Evolutionary conservation across 1,140 invertebrate genomes (phyloP).

Genomic region (Drosophila pachea): DNA sequence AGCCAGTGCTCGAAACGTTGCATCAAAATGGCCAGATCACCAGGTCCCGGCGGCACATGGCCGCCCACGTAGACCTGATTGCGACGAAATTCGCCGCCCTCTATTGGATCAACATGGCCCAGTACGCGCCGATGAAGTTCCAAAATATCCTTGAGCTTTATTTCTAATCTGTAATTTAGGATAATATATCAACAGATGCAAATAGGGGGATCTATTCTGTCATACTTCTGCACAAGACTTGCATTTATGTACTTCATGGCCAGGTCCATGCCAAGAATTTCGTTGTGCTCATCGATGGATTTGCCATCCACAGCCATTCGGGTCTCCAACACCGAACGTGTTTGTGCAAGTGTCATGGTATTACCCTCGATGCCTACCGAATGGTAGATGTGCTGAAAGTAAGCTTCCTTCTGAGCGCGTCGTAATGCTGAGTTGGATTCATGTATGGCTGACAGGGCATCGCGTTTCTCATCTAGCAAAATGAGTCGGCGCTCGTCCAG

Average conservation of each 20-base stretch:
- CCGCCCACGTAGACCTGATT: slow-evolving; percentile 95
- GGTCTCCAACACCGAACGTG: slow-evolving; percentile 95
- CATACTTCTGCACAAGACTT: slow-evolving; percentile 87
- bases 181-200: not conserved
- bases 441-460: slow-evolving; percentile 89
- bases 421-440: slow-evolving; percentile 88
- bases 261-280: slow-evolving; percentile 95
- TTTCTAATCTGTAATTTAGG: slow-evolving; percentile 81
- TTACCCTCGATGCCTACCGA: slow-evolving; percentile 99
- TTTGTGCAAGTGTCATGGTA: slow-evolving; percentile 96
- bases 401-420: slow-evolving; percentile 94
- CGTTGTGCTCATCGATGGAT: slow-evolving; percentile 97
- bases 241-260: slow-evolving; percentile 97
- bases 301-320: slow-evolving; percentile 95
- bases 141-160: slow-evolving; percentile 91
- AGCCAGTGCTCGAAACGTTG: slow-evolving; percentile 93
- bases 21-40: slow-evolving; percentile 90
- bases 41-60: slow-evolving; percentile 91
- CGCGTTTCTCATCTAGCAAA: slow-evolving; percentile 92
- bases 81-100: slow-evolving; percentile 89
- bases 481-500: slow-evolving; percentile 89
- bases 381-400: slow-evolving; percentile 98
- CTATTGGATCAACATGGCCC: slow-evolving; percentile 94
- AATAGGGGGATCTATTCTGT: not conserved
- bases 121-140: slow-evolving; percentile 95